These are phyloP conservation scores for Scrobipalpa costella DNA, from an alignment of 2,888 invertebrate genomes.

Conservation along the genomic window DNA sequence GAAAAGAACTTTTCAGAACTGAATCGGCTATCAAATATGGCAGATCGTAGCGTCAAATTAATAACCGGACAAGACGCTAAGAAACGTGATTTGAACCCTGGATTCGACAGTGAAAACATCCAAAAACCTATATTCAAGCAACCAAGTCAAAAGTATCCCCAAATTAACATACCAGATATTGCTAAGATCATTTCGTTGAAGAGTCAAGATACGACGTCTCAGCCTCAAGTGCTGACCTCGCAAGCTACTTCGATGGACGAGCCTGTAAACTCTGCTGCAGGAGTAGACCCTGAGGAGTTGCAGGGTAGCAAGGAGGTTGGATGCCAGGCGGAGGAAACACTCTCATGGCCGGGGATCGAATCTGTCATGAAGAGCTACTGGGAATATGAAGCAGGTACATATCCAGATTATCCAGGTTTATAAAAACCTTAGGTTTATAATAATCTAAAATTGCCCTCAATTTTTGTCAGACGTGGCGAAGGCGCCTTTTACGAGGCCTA, in stretches of 20 bases:
- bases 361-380: constrained; percentile 75
- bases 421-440: neutral
- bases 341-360: constrained; percentile 76
- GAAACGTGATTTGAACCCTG: constrained; percentile 67
- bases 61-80: constrained; percentile 62
- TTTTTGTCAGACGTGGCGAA: too few species aligned
- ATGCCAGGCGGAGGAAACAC: constrained; percentile 52
- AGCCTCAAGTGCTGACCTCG: constrained; percentile 62
- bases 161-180: constrained; percentile 68
- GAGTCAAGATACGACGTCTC: constrained; percentile 46
- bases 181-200: constrained; percentile 69
- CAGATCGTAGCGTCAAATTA: constrained; percentile 69
- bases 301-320: constrained; percentile 46
- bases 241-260: constrained; percentile 73
- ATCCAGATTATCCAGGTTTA: neutral
- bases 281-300: constrained; percentile 42
- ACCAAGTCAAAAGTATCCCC: constrained; percentile 49
- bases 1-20: constrained; percentile 75
- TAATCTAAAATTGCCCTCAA: too few species aligned
- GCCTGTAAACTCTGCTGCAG: constrained; percentile 61
- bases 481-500: too few species aligned
- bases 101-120: constrained; percentile 69
- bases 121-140: constrained; percentile 47
- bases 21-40: constrained; percentile 72
- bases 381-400: constrained; percentile 77